phyloP scores from a whole-genome alignment of 2,888 invertebrate genomes.

The Ectobius pallidus region DNA sequence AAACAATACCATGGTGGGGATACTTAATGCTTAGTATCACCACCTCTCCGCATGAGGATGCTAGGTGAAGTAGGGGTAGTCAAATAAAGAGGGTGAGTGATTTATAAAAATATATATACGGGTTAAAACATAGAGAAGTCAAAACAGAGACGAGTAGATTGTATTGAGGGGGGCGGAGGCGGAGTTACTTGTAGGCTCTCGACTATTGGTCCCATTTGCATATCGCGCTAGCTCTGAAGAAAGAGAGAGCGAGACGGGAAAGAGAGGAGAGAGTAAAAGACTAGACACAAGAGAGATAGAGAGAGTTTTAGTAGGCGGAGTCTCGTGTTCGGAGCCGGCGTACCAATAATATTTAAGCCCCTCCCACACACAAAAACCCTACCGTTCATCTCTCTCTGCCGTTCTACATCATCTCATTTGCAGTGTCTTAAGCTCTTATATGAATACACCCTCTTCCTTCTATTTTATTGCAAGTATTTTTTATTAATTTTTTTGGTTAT shows the following conservation, averaged over 20 bases:
- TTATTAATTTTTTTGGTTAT: no score
- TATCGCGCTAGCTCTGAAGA: constrained; percentile 32
- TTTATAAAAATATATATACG: constrained; percentile 29
- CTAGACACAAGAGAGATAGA: constrained; percentile 16
- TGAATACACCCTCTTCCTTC: neutral
- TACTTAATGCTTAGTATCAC: neutral
- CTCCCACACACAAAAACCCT: constrained; percentile 37
- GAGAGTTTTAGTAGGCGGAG: constrained; percentile 37
- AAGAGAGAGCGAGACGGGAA: no score
- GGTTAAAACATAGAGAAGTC: constrained; percentile 38
- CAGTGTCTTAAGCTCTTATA: constrained; percentile 13
- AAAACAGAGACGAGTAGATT: constrained; percentile 23
- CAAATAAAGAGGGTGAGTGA: neutral
- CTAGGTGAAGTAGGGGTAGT: neutral
- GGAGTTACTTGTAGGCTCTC: constrained; percentile 31
- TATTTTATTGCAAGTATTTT: no score
- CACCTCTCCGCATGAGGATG: constrained; percentile 17
- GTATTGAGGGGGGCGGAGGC: constrained; percentile 4
- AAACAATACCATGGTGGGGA: neutral
- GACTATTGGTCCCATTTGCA: constrained; percentile 42
- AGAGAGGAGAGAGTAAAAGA: constrained; percentile 28
- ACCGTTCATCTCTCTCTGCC: constrained; percentile 13
- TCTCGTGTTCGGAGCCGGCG: constrained; percentile 38
- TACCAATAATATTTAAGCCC: constrained; percentile 44
- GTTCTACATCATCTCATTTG: constrained; percentile 5